Conservation (phyloP, 2,113 vertebrate genomes). For the Elephantulus edwardii region DNA sequence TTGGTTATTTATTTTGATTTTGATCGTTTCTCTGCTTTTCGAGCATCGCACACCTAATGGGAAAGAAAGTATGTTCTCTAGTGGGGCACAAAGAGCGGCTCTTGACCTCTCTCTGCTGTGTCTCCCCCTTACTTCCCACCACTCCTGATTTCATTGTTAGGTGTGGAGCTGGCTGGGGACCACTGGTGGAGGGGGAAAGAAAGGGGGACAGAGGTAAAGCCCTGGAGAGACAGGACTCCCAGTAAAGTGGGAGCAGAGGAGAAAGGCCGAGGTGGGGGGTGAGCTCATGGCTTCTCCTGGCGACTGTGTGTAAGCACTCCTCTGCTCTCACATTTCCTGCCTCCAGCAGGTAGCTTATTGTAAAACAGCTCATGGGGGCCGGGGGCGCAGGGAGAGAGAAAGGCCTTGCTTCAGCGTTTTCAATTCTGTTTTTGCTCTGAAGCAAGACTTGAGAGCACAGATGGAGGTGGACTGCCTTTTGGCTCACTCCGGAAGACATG, state of each 20-base stretch:
- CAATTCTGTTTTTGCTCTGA: conserved; percentile 13
- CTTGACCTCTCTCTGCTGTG: fast-evolving
- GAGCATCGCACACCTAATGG: conserved; percentile 49
- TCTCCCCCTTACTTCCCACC: too few relatives aligned
- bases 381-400: conserved; percentile 16
- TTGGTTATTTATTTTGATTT: conserved; percentile 67
- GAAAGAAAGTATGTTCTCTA: conserved; percentile 36
- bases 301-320: not conserved
- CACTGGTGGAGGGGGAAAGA: not conserved
- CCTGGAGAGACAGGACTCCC: not conserved
- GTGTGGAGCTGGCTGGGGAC: not conserved
- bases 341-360: conserved; percentile 77
- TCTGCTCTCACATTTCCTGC: conserved; percentile 64
- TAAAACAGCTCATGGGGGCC: conserved; percentile 75
- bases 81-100: fast-evolving
- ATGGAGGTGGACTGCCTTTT: not conserved
- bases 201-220: not conserved
- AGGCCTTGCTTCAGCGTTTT: conserved; percentile 70
- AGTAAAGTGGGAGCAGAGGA: not conserved
- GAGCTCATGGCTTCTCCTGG: too few relatives aligned
- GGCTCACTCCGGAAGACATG: not conserved
- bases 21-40: not conserved
- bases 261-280: not conserved
- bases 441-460: conserved; percentile 11
- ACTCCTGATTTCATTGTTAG: fast-evolving